Evolutionary conservation across 2,888 invertebrate species (phyloP).

Genomic region (Lepidonotus clava): DNA sequence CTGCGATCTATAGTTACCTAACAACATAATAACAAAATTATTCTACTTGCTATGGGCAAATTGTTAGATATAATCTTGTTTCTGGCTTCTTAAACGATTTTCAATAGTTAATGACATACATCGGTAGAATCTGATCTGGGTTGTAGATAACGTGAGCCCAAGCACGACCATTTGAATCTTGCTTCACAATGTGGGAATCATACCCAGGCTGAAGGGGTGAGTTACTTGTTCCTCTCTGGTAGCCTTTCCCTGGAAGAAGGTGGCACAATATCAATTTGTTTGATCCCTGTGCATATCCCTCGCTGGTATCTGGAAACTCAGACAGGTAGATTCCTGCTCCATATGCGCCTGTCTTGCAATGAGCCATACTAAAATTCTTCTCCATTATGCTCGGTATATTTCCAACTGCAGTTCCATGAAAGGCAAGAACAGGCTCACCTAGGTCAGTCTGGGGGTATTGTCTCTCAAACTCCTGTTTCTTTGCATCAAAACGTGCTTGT

Average conservation of each 20-base stretch:
- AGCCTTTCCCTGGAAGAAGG: conserved; percentile 58
- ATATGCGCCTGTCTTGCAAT: conserved; percentile 30
- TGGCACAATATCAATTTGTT: conserved; percentile 57
- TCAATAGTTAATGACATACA: conserved; percentile 56
- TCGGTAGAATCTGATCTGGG: conserved; percentile 58
- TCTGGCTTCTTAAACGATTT: no score
- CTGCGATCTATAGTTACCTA: no score
- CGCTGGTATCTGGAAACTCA: conserved; percentile 57
- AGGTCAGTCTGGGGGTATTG: conserved; percentile 21
- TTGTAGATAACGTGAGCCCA: conserved; percentile 56
- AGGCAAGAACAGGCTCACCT: conserved; percentile 51
- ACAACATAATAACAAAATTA: no score
- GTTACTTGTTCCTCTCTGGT: background rate
- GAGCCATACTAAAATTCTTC: conserved; percentile 55
- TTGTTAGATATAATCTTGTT: no score
- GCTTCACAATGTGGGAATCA: conserved; percentile 55
- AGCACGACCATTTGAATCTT: conserved; percentile 49
- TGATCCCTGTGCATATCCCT: conserved; percentile 38
- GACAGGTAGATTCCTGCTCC: conserved; percentile 61
- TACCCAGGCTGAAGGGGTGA: conserved; percentile 40
- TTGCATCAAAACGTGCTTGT: conserved; percentile 29
- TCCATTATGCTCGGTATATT: conserved; percentile 57
- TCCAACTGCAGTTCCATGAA: conserved; percentile 59
- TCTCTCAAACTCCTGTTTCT: background rate
- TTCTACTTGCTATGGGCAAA: no score